Base-by-base conservation (phyloP, 2,113 vertebrate species). In the Propithecus coquereli region DNA sequence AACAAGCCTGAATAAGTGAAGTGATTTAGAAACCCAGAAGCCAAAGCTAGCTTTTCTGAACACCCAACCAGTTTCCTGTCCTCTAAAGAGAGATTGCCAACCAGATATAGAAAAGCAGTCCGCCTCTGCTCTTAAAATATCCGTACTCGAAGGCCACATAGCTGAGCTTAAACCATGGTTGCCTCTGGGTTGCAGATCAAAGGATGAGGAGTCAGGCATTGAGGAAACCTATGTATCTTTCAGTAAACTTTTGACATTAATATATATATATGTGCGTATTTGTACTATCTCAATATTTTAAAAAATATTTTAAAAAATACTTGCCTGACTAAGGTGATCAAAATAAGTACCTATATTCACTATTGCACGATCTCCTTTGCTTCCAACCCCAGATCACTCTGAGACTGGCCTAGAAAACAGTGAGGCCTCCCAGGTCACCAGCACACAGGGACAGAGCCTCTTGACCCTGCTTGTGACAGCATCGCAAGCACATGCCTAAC, bases 401-500 rank as follows among this genome's bases (percentile, higher is more conserved):
- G 85, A 80, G 50, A 86, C 74, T 94, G 93, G 96, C 91, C 89
- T 93, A 96, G 87, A 95, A 95, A 87, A 91, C 63, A 43, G 59
- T 10, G 34, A 89, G 59, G 30, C 37, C 68, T 94, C 96, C 73
- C 59, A 70, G 97, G 96, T 97, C 94, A 97, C 94, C 94, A 76
- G 97, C 59, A 59, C 96, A 97, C 22, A 95, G 91, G 91, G 89
- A 94, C 93, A 76, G 89, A 94, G 54, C 45, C 95, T 96, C 92
- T 95, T 92, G 92, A 95, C 77, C 87, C 93, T 47, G 50, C 87
- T 70, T 90, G 47, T 71, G 80, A 95, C 52, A 94, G 92, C 84
- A 61, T 71, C 2, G 50, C 86, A 81, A 95, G 59, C 96, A 89
- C 97, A 98, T 97, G 76, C 97, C 95, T 97, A 80, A 82, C 96